phyloP scores from a whole-genome alignment of 2,113 vertebrate species.

The Cichladusa arquata region DNA sequence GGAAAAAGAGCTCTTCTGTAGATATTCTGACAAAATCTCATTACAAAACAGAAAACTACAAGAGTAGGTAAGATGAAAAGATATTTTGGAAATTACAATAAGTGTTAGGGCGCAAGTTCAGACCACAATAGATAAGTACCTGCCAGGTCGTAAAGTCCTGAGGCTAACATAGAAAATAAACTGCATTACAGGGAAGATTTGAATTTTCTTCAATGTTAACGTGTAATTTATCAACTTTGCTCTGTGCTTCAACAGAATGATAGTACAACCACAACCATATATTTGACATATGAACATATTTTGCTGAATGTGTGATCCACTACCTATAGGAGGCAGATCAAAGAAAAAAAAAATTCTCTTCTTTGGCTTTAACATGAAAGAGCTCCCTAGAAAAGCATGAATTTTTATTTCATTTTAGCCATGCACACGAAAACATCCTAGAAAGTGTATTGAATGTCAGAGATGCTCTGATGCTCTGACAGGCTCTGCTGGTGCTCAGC shows the following conservation, averaged over 20 bases:
- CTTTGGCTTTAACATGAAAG: background rate
- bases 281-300: background rate
- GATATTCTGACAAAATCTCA: background rate
- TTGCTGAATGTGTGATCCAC: background rate
- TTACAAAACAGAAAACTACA: background rate
- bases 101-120: background rate
- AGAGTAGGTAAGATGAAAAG: background rate
- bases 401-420: background rate
- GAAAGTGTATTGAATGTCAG: background rate
- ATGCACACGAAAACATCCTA: background rate
- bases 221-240: constrained; percentile 9
- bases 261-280: background rate
- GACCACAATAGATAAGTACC: background rate
- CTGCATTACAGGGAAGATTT: background rate
- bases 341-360: background rate
- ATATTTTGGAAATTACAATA: constrained; percentile 11
- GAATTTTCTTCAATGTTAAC: background rate
- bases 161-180: constrained; percentile 5
- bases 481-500: background rate
- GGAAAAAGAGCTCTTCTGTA: background rate
- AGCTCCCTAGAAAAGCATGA: background rate
- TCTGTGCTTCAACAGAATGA: background rate
- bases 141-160: background rate
- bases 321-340: background rate
- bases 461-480: background rate